phyloP scores from a whole-genome alignment of 2,797 vertebrate species.

The Gallinago nigripennis region DNA sequence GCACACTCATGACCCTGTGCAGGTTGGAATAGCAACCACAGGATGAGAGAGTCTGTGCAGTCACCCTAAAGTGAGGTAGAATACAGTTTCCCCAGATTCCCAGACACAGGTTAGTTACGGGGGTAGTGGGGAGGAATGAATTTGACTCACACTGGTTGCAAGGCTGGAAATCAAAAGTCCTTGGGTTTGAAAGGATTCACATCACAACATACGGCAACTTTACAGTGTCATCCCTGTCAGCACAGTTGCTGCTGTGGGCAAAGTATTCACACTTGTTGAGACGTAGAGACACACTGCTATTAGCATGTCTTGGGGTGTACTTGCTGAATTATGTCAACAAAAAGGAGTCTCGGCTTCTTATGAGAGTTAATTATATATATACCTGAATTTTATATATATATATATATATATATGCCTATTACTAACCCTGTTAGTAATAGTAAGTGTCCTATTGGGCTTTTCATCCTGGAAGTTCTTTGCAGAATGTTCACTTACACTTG shows the following conservation, averaged over 20 bases:
- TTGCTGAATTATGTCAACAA: neutral
- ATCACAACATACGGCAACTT: neutral
- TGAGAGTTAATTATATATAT: neutral
- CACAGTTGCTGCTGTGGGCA: neutral
- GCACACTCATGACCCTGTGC: neutral
- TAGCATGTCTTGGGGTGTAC: neutral
- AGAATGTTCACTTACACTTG: neutral
- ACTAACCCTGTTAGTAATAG: neutral
- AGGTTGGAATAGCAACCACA: neutral
- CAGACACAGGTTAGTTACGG: neutral
- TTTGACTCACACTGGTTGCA: neutral
- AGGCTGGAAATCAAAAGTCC: neutral
- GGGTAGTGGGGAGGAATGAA: neutral
- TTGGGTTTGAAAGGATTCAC: neutral
- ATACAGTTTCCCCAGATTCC: neutral
- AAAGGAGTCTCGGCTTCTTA: neutral
- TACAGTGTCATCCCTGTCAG: neutral
- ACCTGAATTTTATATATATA: neutral
- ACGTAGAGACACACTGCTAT: neutral
- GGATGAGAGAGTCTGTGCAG: neutral
- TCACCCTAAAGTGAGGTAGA: neutral
- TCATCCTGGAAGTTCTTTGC: neutral
- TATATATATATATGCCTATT: no score
- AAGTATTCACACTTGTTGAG: neutral
- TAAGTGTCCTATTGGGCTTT: neutral